phyloP scores from a whole-genome alignment of 2,113 vertebrate species.

The Myrmecophaga tridactyla region DNA sequence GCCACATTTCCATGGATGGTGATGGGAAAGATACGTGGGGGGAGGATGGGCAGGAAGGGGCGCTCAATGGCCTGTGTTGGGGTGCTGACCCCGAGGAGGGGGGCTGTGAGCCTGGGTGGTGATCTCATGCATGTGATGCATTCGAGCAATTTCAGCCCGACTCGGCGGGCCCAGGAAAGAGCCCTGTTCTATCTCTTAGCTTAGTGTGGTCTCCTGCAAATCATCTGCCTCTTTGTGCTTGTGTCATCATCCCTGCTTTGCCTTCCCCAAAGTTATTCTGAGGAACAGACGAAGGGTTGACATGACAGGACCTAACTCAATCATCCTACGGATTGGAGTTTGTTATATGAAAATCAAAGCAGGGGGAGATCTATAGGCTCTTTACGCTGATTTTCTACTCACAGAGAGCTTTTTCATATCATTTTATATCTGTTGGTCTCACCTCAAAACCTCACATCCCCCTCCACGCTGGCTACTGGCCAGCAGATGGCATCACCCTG shows the following conservation, averaged over 20 bases:
- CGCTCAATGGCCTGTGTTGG: neutral
- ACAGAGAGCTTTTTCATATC: neutral
- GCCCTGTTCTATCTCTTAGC: fast-evolving
- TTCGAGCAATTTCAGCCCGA: fast-evolving
- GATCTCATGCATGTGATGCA: neutral
- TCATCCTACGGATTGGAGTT: neutral
- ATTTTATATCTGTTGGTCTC: neutral
- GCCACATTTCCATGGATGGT: neutral
- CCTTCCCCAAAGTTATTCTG: neutral
- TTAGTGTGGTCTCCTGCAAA: neutral
- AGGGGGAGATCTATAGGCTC: neutral
- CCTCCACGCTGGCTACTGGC: neutral
- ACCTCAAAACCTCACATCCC: neutral
- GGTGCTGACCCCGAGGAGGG: neutral
- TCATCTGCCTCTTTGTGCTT: neutral
- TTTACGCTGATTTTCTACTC: neutral
- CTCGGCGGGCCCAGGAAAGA: fast-evolving
- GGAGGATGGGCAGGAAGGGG: neutral
- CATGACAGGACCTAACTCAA: too few species aligned
- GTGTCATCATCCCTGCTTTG: neutral
- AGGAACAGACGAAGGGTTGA: neutral
- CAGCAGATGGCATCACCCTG: neutral
- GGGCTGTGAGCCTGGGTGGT: neutral
- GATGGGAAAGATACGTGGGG: neutral
- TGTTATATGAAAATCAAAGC: neutral